Evolutionary conservation across 2,113 vertebrate species (phyloP), one percentile per base, ranked within the genome.

Genomic region (Oxyura jamaicensis): DNA sequence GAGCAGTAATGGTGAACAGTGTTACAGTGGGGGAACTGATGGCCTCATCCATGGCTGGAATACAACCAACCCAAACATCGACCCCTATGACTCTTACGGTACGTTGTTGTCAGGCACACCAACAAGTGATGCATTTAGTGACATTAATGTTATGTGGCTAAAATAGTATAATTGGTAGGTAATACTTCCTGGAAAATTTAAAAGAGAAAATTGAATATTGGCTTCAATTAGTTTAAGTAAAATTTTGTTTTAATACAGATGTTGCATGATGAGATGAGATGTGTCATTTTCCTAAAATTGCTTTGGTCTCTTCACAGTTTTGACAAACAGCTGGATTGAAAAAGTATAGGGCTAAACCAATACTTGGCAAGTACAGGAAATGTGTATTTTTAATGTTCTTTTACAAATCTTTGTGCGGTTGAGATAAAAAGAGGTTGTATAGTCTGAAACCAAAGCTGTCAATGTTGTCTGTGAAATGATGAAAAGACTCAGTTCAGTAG

Each of bases 21-120:
- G 99, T 97, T 99, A 99, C 93, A 99, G 99, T 31, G 99, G 99
- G 6, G 99, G 99, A 17, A 97, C 98, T 0, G 99, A 99, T 23
- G 99, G 99, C 28, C 98, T 98, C 77, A 99, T 99, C 91, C 99
- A 99, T 97, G 99, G 99, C 97, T 99, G 99, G 99, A 99, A 98
- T 97, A 99, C 98, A 25, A 99, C 99, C 62, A 99, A 98, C 86
- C 98, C 99, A 7, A 99, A 99, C 97, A 98, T 99, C 3, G 99
- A 99, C 91, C 99, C 99, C 62, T 99, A 99, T 75, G 99, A 99
- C 95, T 99, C 99, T 13, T 99, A 99, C 0, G 99, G 99, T 99
- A 97, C 2, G 93, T 95, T 77, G 39, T 23, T 77, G 35, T 85
- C 29, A 18, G 29, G 26, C 1, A 2, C 23, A 53, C 20, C 41